These are phyloP conservation scores for Graptemys geographica DNA, from an alignment of 2,797 vertebrate species.

Conservation along the genomic window DNA sequence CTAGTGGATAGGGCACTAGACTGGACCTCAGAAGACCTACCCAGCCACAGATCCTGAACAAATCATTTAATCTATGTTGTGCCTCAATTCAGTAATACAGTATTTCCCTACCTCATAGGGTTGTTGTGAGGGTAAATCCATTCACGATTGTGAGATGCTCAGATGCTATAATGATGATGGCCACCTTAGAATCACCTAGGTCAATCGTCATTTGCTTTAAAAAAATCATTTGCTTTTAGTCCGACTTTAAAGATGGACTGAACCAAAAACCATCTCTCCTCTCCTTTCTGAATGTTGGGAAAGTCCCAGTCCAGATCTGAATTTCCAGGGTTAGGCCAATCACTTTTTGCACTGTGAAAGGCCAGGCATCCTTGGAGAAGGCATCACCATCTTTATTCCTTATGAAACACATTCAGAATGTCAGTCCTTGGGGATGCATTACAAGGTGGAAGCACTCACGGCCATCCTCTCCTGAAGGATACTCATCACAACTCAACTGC, in stretches of 20 bases:
- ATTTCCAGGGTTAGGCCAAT: background rate
- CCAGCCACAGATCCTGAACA: background rate
- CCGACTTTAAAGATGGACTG: background rate
- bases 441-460: background rate
- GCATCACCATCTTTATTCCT: background rate
- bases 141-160: background rate
- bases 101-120: background rate
- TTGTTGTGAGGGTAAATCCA: background rate
- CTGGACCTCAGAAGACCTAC: background rate
- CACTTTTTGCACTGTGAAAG: background rate
- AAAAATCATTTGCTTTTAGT: too few relatives aligned
- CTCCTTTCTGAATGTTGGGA: background rate
- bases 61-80: background rate
- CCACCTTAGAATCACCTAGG: background rate
- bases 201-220: background rate
- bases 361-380: background rate
- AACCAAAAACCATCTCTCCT: background rate
- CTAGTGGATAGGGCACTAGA: background rate
- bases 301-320: background rate
- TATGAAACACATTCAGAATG: background rate
- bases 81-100: background rate
- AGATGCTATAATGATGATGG: background rate
- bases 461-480: background rate
- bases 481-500: too few relatives aligned
- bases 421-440: background rate